Conservation (phyloP, 2,888 invertebrate genomes). For the Siphlonurus alternatus region DNA sequence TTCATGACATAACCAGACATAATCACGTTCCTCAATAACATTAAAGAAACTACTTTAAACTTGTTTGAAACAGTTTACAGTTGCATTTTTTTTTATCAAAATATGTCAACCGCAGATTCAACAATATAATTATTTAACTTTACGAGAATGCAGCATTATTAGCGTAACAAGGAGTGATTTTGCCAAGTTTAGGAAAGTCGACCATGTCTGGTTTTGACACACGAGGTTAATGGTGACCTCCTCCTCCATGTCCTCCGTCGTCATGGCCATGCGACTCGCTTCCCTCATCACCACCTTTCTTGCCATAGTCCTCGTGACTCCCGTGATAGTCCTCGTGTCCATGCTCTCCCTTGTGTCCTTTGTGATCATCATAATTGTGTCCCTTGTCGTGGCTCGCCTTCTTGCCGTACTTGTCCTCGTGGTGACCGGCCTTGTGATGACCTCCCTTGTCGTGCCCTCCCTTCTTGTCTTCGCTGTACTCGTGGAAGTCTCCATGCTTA, state of each 20-base stretch:
- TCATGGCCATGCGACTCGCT: slow-evolving; percentile 32
- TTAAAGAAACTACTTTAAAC: too few species aligned
- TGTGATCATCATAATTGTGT: slow-evolving; percentile 32
- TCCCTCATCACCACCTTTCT: slow-evolving; percentile 32
- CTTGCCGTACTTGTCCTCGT: slow-evolving; percentile 34
- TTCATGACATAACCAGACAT: too few species aligned
- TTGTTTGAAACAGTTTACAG: too few species aligned
- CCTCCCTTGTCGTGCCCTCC: slow-evolving; percentile 40
- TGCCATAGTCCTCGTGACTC: slow-evolving; percentile 35
- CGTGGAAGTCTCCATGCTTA: slow-evolving; percentile 39
- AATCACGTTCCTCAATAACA: too few species aligned
- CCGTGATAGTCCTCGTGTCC: slow-evolving; percentile 37
- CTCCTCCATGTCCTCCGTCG: background rate
- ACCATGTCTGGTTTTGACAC: too few species aligned
- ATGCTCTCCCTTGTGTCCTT: slow-evolving; percentile 37
- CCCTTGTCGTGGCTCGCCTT: slow-evolving; percentile 41
- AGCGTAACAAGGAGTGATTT: too few species aligned
- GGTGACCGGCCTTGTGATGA: slow-evolving; percentile 33
- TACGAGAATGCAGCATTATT: too few species aligned
- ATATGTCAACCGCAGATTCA: too few species aligned
- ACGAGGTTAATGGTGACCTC: too few species aligned
- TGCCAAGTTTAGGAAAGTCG: too few species aligned
- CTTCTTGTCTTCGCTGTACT: slow-evolving; percentile 34
- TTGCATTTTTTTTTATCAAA: too few species aligned
- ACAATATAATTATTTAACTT: too few species aligned